Conservation (phyloP, 2,888 invertebrate species). For the Drosophila prolongata region DNA sequence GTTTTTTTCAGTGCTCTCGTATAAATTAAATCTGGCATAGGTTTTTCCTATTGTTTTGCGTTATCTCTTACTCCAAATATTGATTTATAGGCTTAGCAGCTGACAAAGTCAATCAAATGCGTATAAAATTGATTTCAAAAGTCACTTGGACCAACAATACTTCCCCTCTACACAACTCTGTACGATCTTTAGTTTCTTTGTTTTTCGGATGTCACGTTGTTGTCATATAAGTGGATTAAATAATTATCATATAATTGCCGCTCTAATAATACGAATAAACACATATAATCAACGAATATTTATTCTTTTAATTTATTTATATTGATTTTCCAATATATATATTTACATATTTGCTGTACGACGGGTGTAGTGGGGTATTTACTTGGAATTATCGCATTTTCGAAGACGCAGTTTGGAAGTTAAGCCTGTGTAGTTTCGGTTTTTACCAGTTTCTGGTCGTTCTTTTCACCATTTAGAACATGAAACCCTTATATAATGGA, state of each 20-base stretch:
- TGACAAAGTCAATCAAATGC: not conserved
- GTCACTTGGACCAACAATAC: not conserved
- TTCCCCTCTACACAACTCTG: no score
- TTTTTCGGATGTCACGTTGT: constrained; percentile 25
- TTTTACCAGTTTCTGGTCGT: constrained; percentile 20
- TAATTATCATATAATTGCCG: constrained; percentile 57
- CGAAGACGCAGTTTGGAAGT: constrained; percentile 53
- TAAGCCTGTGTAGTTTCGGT: constrained; percentile 17
- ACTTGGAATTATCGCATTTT: constrained; percentile 56
- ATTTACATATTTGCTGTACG: constrained; percentile 4
- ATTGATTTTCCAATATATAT: constrained; percentile 8
- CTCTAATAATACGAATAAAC: constrained; percentile 30
- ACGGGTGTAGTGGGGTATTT: constrained; percentile 22
- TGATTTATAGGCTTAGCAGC: not conserved
- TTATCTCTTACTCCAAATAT: not conserved
- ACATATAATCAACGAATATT: constrained; percentile 13
- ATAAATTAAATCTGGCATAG: not conserved
- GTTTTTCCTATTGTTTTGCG: not conserved
- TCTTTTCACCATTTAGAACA: constrained; percentile 55
- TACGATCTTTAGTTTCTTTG: constrained; percentile 11
- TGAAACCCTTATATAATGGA: constrained; percentile 35
- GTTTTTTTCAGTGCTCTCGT: not conserved
- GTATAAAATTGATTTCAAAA: not conserved
- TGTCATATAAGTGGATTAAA: constrained; percentile 56
- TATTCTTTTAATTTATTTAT: constrained; percentile 26